Conservation (phyloP, 1,140 invertebrate genomes). For the Pinna nobilis region DNA sequence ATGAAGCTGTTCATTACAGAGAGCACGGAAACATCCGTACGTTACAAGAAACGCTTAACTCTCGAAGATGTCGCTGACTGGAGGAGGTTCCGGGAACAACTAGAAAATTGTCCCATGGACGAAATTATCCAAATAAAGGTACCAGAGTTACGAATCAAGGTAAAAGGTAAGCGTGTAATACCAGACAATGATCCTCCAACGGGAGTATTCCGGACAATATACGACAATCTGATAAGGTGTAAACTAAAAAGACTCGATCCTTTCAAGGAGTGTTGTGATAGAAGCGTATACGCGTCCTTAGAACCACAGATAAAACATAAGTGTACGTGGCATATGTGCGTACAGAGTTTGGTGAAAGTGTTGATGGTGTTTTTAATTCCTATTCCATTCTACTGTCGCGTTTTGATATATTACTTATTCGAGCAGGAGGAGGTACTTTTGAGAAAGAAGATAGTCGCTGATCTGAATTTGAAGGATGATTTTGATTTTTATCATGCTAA, state of each 20-base stretch:
- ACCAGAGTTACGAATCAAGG: conserved; percentile 61
- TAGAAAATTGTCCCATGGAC: conserved; percentile 56
- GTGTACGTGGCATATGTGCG: conserved; percentile 63
- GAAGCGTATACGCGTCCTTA: conserved; percentile 62
- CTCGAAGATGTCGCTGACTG: conserved; percentile 62
- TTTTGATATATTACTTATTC: conserved; percentile 68
- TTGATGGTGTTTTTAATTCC: conserved; percentile 64
- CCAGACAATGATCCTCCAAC: conserved; percentile 68
- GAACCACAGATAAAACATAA: conserved; percentile 58
- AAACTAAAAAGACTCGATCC: conserved; percentile 65
- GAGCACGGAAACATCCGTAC: conserved; percentile 55
- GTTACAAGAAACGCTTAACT: conserved; percentile 59
- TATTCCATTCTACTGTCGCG: conserved; percentile 65
- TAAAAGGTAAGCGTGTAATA: conserved; percentile 68
- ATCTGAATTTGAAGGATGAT: conserved; percentile 45
- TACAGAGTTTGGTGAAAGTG: conserved; percentile 56
- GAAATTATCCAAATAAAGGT: conserved; percentile 63
- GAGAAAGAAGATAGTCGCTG: conserved; percentile 42
- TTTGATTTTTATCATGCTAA: conserved; percentile 67
- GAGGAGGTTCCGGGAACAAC: conserved; percentile 53
- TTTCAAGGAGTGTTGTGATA: conserved; percentile 66
- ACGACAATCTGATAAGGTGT: conserved; percentile 67
- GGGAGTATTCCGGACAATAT: conserved; percentile 61
- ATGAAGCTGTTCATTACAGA: conserved; percentile 63
- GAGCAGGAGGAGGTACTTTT: conserved; percentile 60